Evolutionary conservation across 2,888 invertebrate species (phyloP), one percentile per base, ranked within the genome.

Genomic region (Eucriotettix oculatus): DNA sequence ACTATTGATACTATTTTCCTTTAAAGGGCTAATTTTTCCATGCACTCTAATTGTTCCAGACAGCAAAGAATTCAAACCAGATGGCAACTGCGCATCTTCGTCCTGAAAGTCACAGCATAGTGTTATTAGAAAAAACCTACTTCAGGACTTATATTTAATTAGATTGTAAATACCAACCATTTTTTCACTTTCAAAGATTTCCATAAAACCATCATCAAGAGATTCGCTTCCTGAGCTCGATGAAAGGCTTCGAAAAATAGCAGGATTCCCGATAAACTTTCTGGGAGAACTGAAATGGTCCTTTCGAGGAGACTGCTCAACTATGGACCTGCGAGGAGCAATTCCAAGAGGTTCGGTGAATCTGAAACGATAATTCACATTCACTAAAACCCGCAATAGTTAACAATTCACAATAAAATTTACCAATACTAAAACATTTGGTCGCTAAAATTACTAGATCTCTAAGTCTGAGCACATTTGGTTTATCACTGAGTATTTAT

Each of bases 201-300:
- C 83, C 69, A 81, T 74, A 67, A 82, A 84, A 56, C 81, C 84
- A 66, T 84, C 84, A 69, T 84, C 83, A 68, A 78, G 77, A 17
- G 81, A 81, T 61, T 79, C 79, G 70, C 75, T 74, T 52, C 62
- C 63, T 42, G 81, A 82, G 43, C 77, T 76, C 0, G 76, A 75
- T 9, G 78, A 79, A 17, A 80, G 71, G 62, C 75, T 78, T 53
- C 76, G 74, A 62, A 76, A 76, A 10, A 77, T 69, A 1, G 68
- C 64, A 1, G 68, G 65, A 42, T 65, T 58, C 0, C 62, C 16
- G 10, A 60, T 55, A 9, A 57, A 57, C 2, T 16, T 42, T 9
- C 14, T 53, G n/a, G 57, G 57, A 16, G 58, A 60, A 10, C 43
- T 42, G 40, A 58, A 66, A 66, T 57, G 69, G 63, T 66, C 69